Conservation (phyloP, 2,888 invertebrate genomes). For the Trachelus tabidus region DNA sequence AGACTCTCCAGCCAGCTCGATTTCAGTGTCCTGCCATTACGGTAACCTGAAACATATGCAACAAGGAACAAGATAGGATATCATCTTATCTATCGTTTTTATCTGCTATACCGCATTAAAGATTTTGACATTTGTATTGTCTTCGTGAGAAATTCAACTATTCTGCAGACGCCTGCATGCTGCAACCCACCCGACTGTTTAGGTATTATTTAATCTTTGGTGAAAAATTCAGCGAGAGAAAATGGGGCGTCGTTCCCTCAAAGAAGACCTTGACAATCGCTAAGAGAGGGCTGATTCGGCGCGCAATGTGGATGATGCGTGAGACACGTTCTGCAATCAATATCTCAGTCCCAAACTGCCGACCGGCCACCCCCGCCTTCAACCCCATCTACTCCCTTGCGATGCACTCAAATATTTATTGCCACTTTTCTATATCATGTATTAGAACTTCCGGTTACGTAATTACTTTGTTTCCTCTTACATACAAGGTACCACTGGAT, state of each 20-base stretch:
- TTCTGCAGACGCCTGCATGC: no score
- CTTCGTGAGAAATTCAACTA: no score
- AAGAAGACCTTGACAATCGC: constrained; percentile 32
- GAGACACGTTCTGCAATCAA: constrained; percentile 34
- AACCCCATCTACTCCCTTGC: constrained; percentile 15
- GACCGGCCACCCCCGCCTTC: no score
- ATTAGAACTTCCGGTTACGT: no score
- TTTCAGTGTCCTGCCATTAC: constrained; percentile 53
- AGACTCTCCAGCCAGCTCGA: constrained; percentile 53
- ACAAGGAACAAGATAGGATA: neutral
- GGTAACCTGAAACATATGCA: constrained; percentile 42
- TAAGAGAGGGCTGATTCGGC: constrained; percentile 7
- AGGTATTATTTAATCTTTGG: no score
- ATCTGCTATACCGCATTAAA: no score
- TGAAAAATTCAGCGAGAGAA: no score
- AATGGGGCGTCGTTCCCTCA: constrained; percentile 2
- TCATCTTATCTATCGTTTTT: no score
- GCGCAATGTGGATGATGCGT: constrained; percentile 29
- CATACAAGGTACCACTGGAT: no score
- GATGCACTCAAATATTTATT: constrained; percentile 33
- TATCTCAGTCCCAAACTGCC: constrained; percentile 23
- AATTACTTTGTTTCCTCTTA: no score
- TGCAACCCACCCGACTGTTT: no score
- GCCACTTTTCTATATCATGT: neutral
- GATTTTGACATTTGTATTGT: no score